These are phyloP conservation scores for Lepus timidus DNA, from an alignment of 2,113 vertebrate species.

Conservation along the genomic window DNA sequence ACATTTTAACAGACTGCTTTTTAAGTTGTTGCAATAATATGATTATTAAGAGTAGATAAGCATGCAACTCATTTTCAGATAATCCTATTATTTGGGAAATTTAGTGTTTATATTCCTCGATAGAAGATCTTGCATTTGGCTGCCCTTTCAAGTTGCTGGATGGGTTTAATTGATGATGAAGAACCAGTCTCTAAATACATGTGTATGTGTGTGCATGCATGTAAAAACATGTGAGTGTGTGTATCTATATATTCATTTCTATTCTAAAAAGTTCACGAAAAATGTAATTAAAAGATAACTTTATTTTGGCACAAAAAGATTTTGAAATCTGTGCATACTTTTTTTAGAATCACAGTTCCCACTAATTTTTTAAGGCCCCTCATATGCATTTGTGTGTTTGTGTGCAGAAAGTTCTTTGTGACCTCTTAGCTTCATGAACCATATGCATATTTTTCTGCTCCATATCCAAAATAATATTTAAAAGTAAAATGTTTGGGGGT, in stretches of 20 bases:
- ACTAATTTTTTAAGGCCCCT: too few relatives aligned
- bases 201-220: neutral
- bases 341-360: too few relatives aligned
- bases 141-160: constrained; percentile 37
- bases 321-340: too few relatives aligned
- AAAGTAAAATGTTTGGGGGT: neutral
- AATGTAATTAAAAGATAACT: too few relatives aligned
- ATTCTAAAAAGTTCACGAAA: too few relatives aligned
- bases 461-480: constrained; percentile 35
- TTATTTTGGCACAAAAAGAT: too few relatives aligned
- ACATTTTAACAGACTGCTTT: constrained; percentile 2
- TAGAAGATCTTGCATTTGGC: constrained; percentile 20
- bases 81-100: neutral
- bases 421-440: neutral
- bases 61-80: constrained; percentile 33
- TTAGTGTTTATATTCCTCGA: neutral
- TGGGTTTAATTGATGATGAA: neutral
- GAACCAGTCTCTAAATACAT: neutral
- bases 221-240: too few relatives aligned
- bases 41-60: constrained; percentile 30
- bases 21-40: neutral
- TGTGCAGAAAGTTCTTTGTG: neutral
- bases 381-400: neutral
- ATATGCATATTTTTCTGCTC: neutral
- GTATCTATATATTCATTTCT: too few relatives aligned